Evolutionary conservation across 2,113 vertebrate species (phyloP).

Genomic region (Pagrus major): DNA sequence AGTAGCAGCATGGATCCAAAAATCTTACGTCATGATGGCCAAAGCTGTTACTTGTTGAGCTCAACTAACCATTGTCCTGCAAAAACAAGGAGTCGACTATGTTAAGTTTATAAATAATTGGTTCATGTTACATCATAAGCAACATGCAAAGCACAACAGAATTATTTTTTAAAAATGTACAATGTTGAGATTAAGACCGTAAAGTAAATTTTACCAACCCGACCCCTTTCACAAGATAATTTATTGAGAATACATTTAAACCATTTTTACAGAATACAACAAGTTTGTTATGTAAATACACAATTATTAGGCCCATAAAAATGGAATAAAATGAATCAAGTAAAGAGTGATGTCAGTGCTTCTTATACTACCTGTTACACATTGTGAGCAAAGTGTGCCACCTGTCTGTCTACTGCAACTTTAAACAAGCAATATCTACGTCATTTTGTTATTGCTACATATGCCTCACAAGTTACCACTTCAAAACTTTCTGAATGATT

Average conservation of each 20-base stretch:
- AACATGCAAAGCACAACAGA: constrained; percentile 76
- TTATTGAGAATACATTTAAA: constrained; percentile 53
- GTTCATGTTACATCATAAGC: constrained; percentile 76
- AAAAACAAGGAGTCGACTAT: constrained; percentile 51
- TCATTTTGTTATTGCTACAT: constrained; percentile 80
- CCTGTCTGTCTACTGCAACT: constrained; percentile 51
- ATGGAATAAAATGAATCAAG: constrained; percentile 57
- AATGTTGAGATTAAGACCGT: constrained; percentile 56
- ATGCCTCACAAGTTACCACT: constrained; percentile 49
- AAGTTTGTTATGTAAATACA: constrained; percentile 40
- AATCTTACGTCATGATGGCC: constrained; percentile 33
- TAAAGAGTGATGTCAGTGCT: constrained; percentile 75
- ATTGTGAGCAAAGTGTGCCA: constrained; percentile 46
- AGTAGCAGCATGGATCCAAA: constrained; percentile 62
- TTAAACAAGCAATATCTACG: constrained; percentile 33
- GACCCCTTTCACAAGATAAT: constrained; percentile 37
- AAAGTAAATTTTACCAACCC: constrained; percentile 39
- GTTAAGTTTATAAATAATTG: constrained; percentile 71
- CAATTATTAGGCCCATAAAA: constrained; percentile 54
- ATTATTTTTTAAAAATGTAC: constrained; percentile 62
- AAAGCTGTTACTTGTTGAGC: constrained; percentile 52
- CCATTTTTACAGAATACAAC: constrained; percentile 65
- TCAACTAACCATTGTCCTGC: constrained; percentile 63
- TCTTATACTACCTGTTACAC: constrained; percentile 75
- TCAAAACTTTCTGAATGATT: constrained; percentile 47